phyloP scores from a whole-genome alignment of 2,888 invertebrate species.

The Drosophila lutescens region DNA sequence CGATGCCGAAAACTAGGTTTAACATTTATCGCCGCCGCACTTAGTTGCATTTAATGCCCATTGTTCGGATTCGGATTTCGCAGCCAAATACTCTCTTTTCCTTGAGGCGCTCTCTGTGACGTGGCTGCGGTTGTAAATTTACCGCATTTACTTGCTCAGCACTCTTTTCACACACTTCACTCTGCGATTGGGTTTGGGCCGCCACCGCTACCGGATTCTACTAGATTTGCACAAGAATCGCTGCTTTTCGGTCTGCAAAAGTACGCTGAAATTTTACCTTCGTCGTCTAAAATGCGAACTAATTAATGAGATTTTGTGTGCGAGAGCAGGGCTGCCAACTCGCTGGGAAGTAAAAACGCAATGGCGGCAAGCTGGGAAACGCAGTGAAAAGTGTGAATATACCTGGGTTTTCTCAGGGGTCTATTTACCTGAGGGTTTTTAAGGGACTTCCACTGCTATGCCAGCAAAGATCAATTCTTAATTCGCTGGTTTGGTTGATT shows the following conservation, averaged over 20 bases:
- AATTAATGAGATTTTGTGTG: conserved; percentile 79
- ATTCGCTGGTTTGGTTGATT: conserved; percentile 1
- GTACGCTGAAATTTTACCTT: conserved; percentile 73
- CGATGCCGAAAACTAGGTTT: conserved; percentile 67
- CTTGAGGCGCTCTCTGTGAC: conserved; percentile 57
- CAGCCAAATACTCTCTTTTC: conserved; percentile 54
- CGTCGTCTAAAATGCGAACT: conserved; percentile 80
- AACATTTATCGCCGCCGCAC: conserved; percentile 61
- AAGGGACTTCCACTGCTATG: neutral
- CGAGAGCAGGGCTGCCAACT: conserved; percentile 64
- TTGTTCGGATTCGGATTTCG: conserved; percentile 62
- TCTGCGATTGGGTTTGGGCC: conserved; percentile 21
- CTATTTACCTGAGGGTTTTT: neutral
- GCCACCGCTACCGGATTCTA: conserved; percentile 64
- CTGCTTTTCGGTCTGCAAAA: conserved; percentile 47
- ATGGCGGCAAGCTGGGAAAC: conserved; percentile 68
- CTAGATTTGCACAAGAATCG: conserved; percentile 47
- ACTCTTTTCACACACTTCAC: conserved; percentile 41
- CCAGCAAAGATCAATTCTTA: conserved; percentile 19
- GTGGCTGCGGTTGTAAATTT: conserved; percentile 73
- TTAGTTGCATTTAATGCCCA: conserved; percentile 54
- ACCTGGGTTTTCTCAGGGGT: too few relatives aligned
- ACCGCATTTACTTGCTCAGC: conserved; percentile 59
- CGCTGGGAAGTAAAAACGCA: conserved; percentile 34
- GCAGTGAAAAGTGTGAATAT: neutral